Evolutionary conservation across 2,888 invertebrate species (phyloP), one percentile per base, ranked within the genome.

Genomic region (Watsonalla binaria): DNA sequence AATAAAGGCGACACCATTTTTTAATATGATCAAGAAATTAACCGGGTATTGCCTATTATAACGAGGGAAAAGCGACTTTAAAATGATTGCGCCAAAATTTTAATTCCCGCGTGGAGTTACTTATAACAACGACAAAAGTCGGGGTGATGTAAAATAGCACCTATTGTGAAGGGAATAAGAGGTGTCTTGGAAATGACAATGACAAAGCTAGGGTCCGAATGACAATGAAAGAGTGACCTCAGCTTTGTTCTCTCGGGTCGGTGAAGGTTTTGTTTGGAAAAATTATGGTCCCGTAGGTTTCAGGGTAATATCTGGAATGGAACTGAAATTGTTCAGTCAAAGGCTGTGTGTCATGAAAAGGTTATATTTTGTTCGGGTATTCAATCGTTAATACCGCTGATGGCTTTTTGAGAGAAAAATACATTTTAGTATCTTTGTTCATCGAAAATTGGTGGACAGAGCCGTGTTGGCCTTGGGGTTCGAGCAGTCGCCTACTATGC

Each of bases 191-290:
- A 11, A 42, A 42, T 8, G 37, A 7, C 14, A 37, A 51, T 47
- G 56, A 60, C 56, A 54, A 54, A 54, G 54, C 34, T 33, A 37
- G 50, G 58, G 51, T 55, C 58, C 55, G 42, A 58, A 56, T 56
- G 60, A 56, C 58, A 62, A 62, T 60, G 53, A 53, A 54, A 51
- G 57, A 47, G 54, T 69, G 72, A 68, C 72, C 73, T 65, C 66
- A 54, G 59, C 58, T 62, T 58, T 60, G 62, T 64, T 51, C 65
- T 61, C 60, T 56, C 61, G 62, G 59, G 45, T 59, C 65, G 63
- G 62, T 72, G 75, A 73, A 69, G 68, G 68, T 76, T 69, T 74
- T 72, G 69, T 70, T 65, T 66, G 62, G 58, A 61, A 60, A 68
- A 70, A 71, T 74, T 68, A 72, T 68, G 62, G 62, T 6, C 5